Conservation (phyloP, 2,113 vertebrate species). For the Cryptomyrus ogoouensis region DNA sequence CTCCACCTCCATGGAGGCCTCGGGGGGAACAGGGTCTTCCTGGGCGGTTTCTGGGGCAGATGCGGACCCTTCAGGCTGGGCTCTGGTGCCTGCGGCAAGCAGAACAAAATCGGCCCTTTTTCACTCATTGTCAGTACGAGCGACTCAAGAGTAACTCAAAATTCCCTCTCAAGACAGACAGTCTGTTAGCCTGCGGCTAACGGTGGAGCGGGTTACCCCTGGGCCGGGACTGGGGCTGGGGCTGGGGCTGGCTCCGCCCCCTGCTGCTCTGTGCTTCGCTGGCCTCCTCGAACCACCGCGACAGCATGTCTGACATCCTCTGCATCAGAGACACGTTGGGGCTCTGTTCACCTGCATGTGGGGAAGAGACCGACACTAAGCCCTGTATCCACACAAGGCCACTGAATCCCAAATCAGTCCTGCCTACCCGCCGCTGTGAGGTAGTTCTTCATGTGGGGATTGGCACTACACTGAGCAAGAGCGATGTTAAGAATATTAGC, state of each 20-base stretch:
- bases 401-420: neutral
- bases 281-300: conserved; percentile 97
- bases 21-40: conserved; percentile 44
- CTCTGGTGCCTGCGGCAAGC: neutral
- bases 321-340: conserved; percentile 97
- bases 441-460: neutral
- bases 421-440: neutral
- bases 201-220: conserved; percentile 63
- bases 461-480: neutral
- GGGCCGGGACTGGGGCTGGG: conserved; percentile 51
- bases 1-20: conserved; percentile 64
- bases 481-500: neutral
- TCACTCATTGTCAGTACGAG: neutral
- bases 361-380: neutral
- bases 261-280: conserved; percentile 89
- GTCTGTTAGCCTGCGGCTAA: neutral
- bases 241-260: conserved; percentile 69
- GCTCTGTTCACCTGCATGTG: conserved; percentile 79
- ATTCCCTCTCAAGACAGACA: neutral
- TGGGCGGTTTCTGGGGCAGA: conserved; percentile 46
- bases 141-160: neutral
- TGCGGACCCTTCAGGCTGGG: conserved; percentile 58
- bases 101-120: neutral
- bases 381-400: neutral
- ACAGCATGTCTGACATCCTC: conserved; percentile 98